phyloP scores from a whole-genome alignment of 2,888 invertebrate species.

The Metacarcinus magister region DNA sequence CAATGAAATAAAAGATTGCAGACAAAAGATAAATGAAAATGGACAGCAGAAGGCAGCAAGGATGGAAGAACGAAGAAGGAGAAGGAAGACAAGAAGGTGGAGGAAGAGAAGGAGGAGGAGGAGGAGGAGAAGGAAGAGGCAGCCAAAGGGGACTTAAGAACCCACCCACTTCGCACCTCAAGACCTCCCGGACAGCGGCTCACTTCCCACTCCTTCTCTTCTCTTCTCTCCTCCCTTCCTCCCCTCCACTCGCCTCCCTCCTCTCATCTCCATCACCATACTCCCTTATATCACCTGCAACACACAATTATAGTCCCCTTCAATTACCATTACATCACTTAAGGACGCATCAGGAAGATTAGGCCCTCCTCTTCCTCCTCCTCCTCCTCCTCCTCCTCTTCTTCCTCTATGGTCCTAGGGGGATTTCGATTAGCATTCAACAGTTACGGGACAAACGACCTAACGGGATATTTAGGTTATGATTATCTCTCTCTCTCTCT shows the following conservation, averaged over 20 bases:
- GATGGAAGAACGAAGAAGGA: neutral
- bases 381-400: neutral
- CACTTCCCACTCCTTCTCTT: neutral
- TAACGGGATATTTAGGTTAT: neutral
- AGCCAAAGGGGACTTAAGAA: neutral
- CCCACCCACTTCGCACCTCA: conserved; percentile 1
- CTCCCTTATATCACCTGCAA: conserved; percentile 11
- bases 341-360: conserved; percentile 1
- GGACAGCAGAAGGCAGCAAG: neutral
- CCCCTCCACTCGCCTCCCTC: neutral
- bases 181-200: neutral
- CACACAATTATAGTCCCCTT: conserved; percentile 1
- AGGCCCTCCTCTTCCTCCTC: neutral
- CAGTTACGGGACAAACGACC: neutral
- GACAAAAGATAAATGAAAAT: neutral
- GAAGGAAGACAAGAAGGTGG: neutral
- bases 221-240: neutral
- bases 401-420: neutral
- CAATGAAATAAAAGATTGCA: neutral
- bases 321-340: conserved; percentile 41
- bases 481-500: conserved; percentile 22
- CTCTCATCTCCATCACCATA: neutral
- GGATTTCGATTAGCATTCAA: neutral
- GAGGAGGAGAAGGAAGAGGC: too few species aligned
- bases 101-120: neutral